Percentiles rank a stretch among this genome's conserved stretches.
phyloP scores from a whole-genome alignment of 2,888 invertebrate species.

The Parnassius apollo region DNA sequence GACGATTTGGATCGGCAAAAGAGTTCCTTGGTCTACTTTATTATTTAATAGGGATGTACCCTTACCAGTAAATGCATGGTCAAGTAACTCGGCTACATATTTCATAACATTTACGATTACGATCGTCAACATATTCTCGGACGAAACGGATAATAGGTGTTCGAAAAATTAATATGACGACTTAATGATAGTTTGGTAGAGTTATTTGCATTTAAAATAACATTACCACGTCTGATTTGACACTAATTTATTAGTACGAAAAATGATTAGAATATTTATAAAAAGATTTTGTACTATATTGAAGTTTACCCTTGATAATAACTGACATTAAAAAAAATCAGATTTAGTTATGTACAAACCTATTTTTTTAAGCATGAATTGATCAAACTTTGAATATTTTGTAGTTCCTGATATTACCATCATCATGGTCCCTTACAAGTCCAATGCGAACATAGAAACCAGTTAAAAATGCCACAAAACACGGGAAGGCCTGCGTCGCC shows the following conservation, averaged over 20 bases:
- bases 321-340: no score
- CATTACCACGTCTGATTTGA: neutral
- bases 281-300: neutral
- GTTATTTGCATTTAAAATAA: constrained; percentile 9
- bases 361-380: no score
- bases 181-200: neutral
- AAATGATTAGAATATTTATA: neutral
- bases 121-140: no score
- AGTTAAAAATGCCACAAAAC: no score
- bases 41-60: constrained; percentile 61
- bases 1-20: constrained; percentile 41
- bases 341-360: no score
- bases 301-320: no score
- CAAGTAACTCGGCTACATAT: constrained; percentile 24
- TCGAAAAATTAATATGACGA: constrained; percentile 12
- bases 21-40: constrained; percentile 73
- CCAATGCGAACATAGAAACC: no score
- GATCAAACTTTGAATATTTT: no score
- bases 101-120: constrained; percentile 4
- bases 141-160: no score
- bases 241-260: constrained; percentile 4
- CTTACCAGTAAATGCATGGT: constrained; percentile 22
- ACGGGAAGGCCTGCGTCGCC: no score
- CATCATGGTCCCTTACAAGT: no score
- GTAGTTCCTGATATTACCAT: no score